Evolutionary conservation across 2,797 vertebrate genomes (phyloP).

Genomic region (Rhinoraja longicauda): DNA sequence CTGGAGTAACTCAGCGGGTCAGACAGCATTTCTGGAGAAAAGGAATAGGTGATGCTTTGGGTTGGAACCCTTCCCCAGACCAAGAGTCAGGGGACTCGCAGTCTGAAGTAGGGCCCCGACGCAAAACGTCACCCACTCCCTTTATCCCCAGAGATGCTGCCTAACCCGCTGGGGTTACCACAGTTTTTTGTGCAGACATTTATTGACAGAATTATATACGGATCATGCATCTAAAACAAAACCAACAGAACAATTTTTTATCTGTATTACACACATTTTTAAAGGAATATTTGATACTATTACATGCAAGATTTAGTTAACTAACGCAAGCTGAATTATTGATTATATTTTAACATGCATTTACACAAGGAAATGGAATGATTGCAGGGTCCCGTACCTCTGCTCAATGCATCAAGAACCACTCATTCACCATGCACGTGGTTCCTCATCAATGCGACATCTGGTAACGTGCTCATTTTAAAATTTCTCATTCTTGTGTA

Average conservation of each 20-base stretch:
- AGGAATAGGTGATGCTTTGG: too few relatives aligned
- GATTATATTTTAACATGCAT: neutral
- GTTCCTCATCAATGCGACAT: neutral
- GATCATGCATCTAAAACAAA: neutral
- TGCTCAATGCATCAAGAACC: neutral
- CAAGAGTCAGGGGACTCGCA: too few relatives aligned
- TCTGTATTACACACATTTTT: neutral
- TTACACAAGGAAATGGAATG: neutral
- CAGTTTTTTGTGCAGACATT: too few relatives aligned
- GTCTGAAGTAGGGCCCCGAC: too few relatives aligned
- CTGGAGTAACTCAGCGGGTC: too few relatives aligned
- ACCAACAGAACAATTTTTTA: neutral
- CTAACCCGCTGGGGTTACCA: too few relatives aligned
- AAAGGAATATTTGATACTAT: neutral
- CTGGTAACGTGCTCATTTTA: neutral
- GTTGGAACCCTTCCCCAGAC: too few relatives aligned
- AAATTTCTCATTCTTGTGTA: neutral
- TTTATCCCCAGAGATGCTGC: too few relatives aligned
- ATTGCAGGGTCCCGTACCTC: neutral
- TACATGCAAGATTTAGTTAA: neutral
- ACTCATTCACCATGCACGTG: neutral
- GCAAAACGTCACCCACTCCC: too few relatives aligned
- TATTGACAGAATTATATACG: neutral
- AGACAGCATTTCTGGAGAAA: too few relatives aligned
- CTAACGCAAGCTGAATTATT: neutral